phyloP scores from a whole-genome alignment of 2,113 vertebrate species.

The Dissostichus mawsoni region DNA sequence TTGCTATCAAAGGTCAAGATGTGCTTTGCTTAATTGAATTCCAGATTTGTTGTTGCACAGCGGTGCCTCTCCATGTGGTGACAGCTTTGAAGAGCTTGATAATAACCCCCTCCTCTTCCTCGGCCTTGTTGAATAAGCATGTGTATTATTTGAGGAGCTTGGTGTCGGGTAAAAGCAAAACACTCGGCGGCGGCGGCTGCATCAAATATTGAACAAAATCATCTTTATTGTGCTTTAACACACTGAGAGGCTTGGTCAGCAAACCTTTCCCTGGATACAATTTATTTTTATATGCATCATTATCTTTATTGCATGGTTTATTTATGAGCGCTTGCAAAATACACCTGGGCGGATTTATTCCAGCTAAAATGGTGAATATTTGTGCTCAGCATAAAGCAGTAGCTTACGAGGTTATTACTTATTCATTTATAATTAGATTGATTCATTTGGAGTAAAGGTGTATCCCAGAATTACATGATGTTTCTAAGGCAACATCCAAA shows the following conservation, averaged over 20 bases:
- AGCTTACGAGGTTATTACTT: constrained; percentile 16
- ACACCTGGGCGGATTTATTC: constrained; percentile 30
- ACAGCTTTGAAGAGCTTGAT: constrained; percentile 54
- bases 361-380: background rate
- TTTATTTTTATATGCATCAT: background rate
- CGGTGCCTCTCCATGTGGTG: constrained; percentile 36
- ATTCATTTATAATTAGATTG: constrained; percentile 27
- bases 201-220: constrained; percentile 54
- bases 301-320: constrained; percentile 18
- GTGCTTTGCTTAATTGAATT: constrained; percentile 67
- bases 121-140: constrained; percentile 35
- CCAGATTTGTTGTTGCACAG: constrained; percentile 46
- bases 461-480: no score
- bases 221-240: constrained; percentile 30
- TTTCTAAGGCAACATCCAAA: no score
- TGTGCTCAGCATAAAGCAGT: background rate
- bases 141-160: constrained; percentile 38
- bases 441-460: no score
- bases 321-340: constrained; percentile 31
- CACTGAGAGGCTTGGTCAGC: constrained; percentile 32
- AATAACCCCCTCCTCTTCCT: constrained; percentile 34
- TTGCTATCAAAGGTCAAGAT: constrained; percentile 60
- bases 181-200: background rate
- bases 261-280: background rate
- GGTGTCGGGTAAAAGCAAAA: constrained; percentile 26